Evolutionary conservation across 2,888 invertebrate species (phyloP).

Genomic region (Salticus scenicus): DNA sequence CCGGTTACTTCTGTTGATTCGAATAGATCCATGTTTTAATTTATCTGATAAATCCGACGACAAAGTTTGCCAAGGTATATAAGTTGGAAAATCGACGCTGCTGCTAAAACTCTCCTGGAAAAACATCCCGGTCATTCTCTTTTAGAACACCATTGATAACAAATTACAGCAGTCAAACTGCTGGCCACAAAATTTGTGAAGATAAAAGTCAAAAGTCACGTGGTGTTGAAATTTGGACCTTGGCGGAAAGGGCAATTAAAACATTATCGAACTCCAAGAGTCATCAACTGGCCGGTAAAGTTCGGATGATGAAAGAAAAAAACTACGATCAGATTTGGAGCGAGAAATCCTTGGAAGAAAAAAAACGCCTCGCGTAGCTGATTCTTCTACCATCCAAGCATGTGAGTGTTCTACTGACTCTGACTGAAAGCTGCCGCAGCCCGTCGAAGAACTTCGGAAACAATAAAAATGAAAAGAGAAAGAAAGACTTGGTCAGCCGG

Average conservation of each 20-base stretch:
- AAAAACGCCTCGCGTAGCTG: background rate
- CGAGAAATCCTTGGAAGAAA: background rate
- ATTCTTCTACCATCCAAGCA: background rate
- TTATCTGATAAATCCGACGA: slow-evolving; percentile 72
- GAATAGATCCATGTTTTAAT: slow-evolving; percentile 70
- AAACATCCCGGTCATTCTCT: slow-evolving; percentile 51
- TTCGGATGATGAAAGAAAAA: background rate
- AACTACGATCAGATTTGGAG: background rate
- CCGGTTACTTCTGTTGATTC: slow-evolving; percentile 71
- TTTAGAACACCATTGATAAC: background rate
- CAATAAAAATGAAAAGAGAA: slow-evolving; percentile 10
- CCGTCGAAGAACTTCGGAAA: background rate
- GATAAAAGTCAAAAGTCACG: slow-evolving; percentile 18
- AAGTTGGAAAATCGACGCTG: slow-evolving; percentile 72
- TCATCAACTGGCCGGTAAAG: background rate
- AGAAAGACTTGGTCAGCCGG: slow-evolving; percentile 1
- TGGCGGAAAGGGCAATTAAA: background rate
- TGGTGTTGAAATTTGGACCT: slow-evolving; percentile 40
- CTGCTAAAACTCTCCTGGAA: slow-evolving; percentile 71
- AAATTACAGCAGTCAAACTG: background rate
- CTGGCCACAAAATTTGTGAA: background rate
- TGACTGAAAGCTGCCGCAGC: background rate
- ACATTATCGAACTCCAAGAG: background rate
- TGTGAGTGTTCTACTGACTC: slow-evolving; percentile 14
- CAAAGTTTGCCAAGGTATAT: slow-evolving; percentile 72